Base-by-base conservation (phyloP, 2,113 vertebrate genomes). In the Epinephelus moara region DNA sequence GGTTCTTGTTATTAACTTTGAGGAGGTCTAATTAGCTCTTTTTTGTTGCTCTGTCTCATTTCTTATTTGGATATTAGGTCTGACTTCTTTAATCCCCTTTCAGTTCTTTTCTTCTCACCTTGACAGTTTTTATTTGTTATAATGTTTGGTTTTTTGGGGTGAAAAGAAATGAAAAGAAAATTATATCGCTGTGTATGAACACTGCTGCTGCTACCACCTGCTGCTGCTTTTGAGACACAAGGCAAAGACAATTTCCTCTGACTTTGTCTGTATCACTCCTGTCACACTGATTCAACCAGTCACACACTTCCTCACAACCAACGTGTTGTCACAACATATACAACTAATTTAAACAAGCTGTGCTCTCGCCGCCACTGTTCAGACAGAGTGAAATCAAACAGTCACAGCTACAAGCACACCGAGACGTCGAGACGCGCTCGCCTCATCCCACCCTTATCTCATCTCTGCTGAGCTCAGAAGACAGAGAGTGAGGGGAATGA, bases 11-110 rank as follows among this genome's bases (percentile, higher is more conserved):
- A 70, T 52, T 45, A 56, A 45, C 42, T 49, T 14, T 47, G 15
- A 25, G 12, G 19, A 27, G 10, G 17, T 59, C 55, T 47, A 21
- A 30, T 47, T 47, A 47, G 3, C 18, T 33, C 17, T 10, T 56
- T 57, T 4, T 69, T 59, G 55, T 59, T 69, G 60, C 72, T 80
- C 18, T 52, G 27, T 80, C 40, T 19, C 57, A 74, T 70, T 84
- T 67, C 81, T 59, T 56, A 69, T 67, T 73, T 47, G 30, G 37
- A 77, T 77, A 70, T 80, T 47, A 55, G 25, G n/a, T 45, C 5
- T 21, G 40, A 13, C 2, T 47, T 59, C 15, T 27, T 52, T 21
- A 37, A 53, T 19, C 4, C 2, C 8, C 17, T 47, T 60, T 42
- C 4, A 5, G 3, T 68, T 18, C 18, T 11, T 40, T 27, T 15